Evolutionary conservation across 2,888 invertebrate genomes (phyloP).

Genomic region (Leptinotarsa peninsularis): DNA sequence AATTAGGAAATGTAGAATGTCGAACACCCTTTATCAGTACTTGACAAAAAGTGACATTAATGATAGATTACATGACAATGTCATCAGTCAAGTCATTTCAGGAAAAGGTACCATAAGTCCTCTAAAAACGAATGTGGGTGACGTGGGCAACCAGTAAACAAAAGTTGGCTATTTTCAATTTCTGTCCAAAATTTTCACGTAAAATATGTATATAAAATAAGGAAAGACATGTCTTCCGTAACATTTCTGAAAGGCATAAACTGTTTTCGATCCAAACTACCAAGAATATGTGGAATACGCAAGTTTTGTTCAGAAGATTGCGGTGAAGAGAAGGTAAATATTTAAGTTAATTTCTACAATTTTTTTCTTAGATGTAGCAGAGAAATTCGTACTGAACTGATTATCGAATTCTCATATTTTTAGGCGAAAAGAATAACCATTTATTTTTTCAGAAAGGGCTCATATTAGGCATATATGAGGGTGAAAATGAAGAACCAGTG

Average conservation of each 20-base stretch:
- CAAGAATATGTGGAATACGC: constrained; percentile 38
- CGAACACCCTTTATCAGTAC: neutral
- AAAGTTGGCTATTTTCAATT: constrained; percentile 39
- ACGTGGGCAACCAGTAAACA: constrained; percentile 47
- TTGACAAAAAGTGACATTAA: neutral
- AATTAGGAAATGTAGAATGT: no score
- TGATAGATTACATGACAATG: no score
- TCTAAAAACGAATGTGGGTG: constrained; percentile 24
- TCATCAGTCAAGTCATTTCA: no score
- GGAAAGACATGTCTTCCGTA: constrained; percentile 44
- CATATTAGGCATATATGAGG: constrained; percentile 70
- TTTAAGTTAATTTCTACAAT: no score
- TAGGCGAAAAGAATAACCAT: neutral
- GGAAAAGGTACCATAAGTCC: no score
- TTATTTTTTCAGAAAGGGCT: constrained; percentile 66
- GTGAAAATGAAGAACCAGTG: constrained; percentile 64
- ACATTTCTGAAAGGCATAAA: constrained; percentile 48
- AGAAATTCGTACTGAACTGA: neutral
- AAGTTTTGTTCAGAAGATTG: constrained; percentile 51
- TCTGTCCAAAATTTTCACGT: constrained; percentile 52
- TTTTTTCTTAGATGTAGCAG: neutral
- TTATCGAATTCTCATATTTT: neutral
- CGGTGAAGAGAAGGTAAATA: constrained; percentile 49
- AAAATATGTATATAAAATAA: constrained; percentile 39
- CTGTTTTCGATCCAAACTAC: constrained; percentile 45